Conservation (phyloP, 2,797 vertebrate species). For the Melanotaenia pygmaea region DNA sequence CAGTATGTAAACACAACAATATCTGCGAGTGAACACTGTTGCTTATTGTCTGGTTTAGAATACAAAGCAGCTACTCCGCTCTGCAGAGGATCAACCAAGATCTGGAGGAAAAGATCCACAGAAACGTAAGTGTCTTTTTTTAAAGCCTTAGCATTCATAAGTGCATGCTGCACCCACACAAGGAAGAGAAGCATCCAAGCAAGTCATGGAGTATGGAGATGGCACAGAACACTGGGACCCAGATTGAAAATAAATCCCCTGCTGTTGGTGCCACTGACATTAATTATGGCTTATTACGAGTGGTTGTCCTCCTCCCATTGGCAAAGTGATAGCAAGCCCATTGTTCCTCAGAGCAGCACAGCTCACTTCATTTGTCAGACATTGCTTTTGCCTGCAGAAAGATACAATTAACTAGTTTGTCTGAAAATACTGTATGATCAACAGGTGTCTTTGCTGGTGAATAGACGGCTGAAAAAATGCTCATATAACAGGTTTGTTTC, state of each 20-base stretch:
- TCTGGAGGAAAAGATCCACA: constrained; percentile 96
- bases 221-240: constrained; percentile 36
- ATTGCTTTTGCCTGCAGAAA: constrained; percentile 55
- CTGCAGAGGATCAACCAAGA: constrained; percentile 98
- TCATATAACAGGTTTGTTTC: constrained; percentile 37
- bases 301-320: constrained; percentile 76
- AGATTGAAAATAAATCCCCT: constrained; percentile 74
- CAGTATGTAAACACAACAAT: constrained; percentile 19
- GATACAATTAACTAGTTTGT: constrained; percentile 73
- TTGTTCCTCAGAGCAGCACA: constrained; percentile 67
- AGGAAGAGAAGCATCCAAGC: constrained; percentile 24
- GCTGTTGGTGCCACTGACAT: constrained; percentile 71
- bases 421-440: constrained; percentile 59
- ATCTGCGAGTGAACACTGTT: constrained; percentile 38
- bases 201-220: constrained; percentile 34
- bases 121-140: constrained; percentile 86
- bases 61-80: constrained; percentile 96
- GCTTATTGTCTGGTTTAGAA: constrained; percentile 83
- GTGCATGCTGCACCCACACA: constrained; percentile 4
- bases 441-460: constrained; percentile 61
- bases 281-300: constrained; percentile 80
- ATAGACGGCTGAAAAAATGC: constrained; percentile 44
- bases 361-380: constrained; percentile 72
- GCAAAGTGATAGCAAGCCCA: constrained; percentile 67
- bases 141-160: constrained; percentile 7